Evolutionary conservation across 2,113 vertebrate species (phyloP), one percentile per base, ranked within the genome.

Genomic region (Tetrax tetrax): DNA sequence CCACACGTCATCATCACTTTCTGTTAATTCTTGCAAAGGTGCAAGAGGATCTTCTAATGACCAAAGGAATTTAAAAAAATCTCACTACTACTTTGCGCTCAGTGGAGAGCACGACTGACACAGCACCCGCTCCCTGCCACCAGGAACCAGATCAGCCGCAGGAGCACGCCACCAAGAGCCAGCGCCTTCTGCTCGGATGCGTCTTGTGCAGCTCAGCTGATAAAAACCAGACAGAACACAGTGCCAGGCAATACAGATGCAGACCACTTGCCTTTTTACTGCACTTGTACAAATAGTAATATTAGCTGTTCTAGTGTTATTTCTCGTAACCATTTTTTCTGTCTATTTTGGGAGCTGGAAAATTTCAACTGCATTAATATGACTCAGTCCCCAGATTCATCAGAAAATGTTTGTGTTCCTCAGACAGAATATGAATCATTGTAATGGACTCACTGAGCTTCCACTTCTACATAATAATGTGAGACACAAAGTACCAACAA

Each of bases 371-470:
- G 61, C 69, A 76, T 84, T 94, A 75, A 76, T 92, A 82, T 53
- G 65, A 47, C 92, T 57, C 72, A 81, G 33, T 83, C 38, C 38
- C 51, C 29, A 41, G 41, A 45, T 72, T 87, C 86, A 78, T 61
- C 60, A 89, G 90, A 92, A 94, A 47, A 83, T 35, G 65, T 71
- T 90, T 81, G 27, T 29, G 22, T 53, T 96, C 72, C 50, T 84
- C 69, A 60, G 80, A 75, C 66, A 82, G 74, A 96, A 93, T 84
- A 89, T 37, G 88, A 90, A 93, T 87, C 38, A 82, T 2, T 83
- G 68, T 71, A 86, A 95, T 43, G 41, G 72, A 89, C 60, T 83
- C 77, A 80, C 31, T 92, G 60, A 69, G 50, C 50, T 93, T 83
- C 57, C n/a, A 64, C 72, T 83, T 37, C 25, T 74, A 89, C 80